Conservation (phyloP, 2,113 vertebrate genomes). For the Orcinus orca region DNA sequence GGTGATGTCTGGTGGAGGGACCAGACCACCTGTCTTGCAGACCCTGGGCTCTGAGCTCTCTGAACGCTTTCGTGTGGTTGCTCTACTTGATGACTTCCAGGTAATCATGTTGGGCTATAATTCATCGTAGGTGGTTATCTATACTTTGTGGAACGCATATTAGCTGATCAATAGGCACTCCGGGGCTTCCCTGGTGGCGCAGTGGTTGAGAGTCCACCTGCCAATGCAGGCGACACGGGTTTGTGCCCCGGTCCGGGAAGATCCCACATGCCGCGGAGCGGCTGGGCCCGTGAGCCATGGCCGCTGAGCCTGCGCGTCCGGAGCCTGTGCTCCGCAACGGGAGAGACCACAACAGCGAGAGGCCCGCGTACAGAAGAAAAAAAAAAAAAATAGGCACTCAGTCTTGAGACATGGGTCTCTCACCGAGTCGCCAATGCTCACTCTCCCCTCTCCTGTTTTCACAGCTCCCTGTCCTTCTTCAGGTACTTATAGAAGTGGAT, state of each 20-base stretch:
- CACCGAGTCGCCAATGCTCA: neutral
- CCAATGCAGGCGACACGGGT: too few species aligned
- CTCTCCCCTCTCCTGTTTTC: neutral
- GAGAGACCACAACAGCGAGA: too few species aligned
- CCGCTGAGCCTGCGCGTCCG: too few species aligned
- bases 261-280: too few species aligned
- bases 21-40: neutral
- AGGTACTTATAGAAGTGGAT: neutral
- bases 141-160: neutral
- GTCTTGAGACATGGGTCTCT: neutral
- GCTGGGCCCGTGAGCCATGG: too few species aligned
- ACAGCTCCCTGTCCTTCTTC: neutral
- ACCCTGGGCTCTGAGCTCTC: neutral
- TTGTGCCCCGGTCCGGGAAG: too few species aligned
- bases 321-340: too few species aligned
- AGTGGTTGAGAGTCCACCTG: too few species aligned
- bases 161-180: too few species aligned
- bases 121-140: neutral
- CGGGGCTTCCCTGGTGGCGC: too few species aligned
- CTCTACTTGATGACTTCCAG: neutral
- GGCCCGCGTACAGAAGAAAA: too few species aligned
- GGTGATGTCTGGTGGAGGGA: neutral
- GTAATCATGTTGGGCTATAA: neutral
- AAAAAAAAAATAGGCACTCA: neutral
- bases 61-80: neutral